Percentiles rank a stretch among this genome's conserved stretches.
Evolutionary conservation across 2,888 invertebrate species (phyloP).

Genomic region (Erebia epiphron): DNA sequence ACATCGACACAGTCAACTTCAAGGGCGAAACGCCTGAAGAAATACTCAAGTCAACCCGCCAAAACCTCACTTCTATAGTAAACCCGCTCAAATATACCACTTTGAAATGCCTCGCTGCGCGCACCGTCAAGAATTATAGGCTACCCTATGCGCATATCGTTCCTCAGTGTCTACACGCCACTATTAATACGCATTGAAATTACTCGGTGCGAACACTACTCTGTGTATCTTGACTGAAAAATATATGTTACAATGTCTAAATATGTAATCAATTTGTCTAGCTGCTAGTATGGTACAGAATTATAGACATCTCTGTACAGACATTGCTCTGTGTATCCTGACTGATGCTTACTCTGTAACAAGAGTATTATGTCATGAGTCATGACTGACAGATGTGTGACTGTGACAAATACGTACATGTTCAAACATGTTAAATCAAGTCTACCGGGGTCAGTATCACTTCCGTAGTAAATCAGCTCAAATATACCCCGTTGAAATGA

Average conservation of each 20-base stretch:
- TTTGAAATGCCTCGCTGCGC: constrained; percentile 93
- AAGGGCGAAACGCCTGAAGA: constrained; percentile 89
- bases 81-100: constrained; percentile 91
- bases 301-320: neutral
- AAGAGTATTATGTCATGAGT: neutral
- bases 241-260: neutral
- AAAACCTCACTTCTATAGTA: constrained; percentile 85
- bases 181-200: constrained; percentile 62
- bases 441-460: too few species aligned
- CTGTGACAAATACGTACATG: too few species aligned
- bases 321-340: constrained; percentile 1
- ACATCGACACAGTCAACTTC: constrained; percentile 91
- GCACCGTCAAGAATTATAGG: constrained; percentile 88
- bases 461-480: too few species aligned
- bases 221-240: constrained; percentile 16
- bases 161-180: constrained; percentile 78
- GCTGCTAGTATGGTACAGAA: neutral
- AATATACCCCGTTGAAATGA: too few species aligned
- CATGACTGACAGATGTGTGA: too few species aligned
- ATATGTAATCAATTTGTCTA: neutral
- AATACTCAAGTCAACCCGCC: constrained; percentile 82
- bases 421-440: too few species aligned
- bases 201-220: constrained; percentile 11
- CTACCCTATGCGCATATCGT: constrained; percentile 84
- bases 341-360: neutral